These are phyloP conservation scores for Prenolepis imparis DNA, from an alignment of 2,888 invertebrate genomes.

Conservation along the genomic window DNA sequence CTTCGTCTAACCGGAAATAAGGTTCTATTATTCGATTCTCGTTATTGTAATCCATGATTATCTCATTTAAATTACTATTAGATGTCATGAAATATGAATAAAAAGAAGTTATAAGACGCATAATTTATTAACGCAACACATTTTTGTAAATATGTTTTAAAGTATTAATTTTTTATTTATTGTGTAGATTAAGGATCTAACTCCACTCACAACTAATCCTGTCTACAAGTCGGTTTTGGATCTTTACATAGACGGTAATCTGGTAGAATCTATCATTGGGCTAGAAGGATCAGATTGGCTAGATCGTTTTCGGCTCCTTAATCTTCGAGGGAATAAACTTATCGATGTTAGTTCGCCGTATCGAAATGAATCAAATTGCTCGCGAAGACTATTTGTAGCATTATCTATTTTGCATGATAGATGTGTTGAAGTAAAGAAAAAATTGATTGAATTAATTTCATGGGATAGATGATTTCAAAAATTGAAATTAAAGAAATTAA, in stretches of 20 bases:
- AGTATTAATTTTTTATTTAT: conserved; percentile 34
- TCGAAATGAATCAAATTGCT: conserved; percentile 2
- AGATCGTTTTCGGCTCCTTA: conserved; percentile 92
- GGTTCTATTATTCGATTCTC: conserved; percentile 83
- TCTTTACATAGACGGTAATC: conserved; percentile 92
- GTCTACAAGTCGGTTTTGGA: conserved; percentile 91
- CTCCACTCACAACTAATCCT: conserved; percentile 89
- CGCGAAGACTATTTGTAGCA: background rate
- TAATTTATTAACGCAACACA: background rate
- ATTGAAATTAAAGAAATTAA: background rate
- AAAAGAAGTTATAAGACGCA: background rate
- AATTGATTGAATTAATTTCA: background rate
- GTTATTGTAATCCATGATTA: background rate
- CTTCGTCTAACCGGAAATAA: conserved; percentile 90
- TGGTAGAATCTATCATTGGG: conserved; percentile 89
- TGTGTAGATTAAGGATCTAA: conserved; percentile 89
- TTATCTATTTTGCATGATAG: background rate
- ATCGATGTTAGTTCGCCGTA: conserved; percentile 88
- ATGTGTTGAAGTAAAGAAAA: background rate
- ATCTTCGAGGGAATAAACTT: conserved; percentile 91
- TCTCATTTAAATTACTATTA: background rate
- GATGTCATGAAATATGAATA: background rate
- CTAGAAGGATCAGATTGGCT: conserved; percentile 94
- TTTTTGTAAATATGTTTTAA: background rate
- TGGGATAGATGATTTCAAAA: background rate